Conservation (phyloP, 1,140 invertebrate species). For the Penaeus chinensis region DNA sequence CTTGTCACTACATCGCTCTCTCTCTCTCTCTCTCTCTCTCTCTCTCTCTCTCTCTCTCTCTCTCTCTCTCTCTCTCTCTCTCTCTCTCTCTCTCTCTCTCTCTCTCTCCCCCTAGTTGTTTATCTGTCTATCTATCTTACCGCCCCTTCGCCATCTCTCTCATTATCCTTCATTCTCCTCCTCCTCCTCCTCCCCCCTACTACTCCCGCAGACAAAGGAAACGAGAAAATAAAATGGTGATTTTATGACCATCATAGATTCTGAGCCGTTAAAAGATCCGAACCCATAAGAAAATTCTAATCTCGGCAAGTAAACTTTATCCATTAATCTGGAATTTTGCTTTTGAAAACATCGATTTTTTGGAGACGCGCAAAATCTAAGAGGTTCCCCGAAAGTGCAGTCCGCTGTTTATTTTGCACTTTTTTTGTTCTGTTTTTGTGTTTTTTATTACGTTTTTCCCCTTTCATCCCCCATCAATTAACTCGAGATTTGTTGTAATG, state of each 20-base stretch:
- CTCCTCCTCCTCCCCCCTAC: not conserved
- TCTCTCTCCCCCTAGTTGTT: constrained; percentile 13
- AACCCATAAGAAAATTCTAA: constrained; percentile 45
- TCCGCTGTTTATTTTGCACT: constrained; percentile 30
- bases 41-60: not conserved
- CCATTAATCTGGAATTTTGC: constrained; percentile 59
- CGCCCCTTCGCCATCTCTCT: not conserved
- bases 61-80: not conserved
- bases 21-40: not conserved
- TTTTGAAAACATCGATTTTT: constrained; percentile 52
- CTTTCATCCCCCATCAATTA: no score
- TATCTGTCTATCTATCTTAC: not conserved
- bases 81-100: not conserved
- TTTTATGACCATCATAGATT: constrained; percentile 51
- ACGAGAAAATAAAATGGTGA: constrained; percentile 44
- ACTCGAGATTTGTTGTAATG: no score
- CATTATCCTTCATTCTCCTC: not conserved
- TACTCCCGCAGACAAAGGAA: constrained; percentile 40
- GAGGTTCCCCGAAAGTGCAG: constrained; percentile 25
- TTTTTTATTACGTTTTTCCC: no score
- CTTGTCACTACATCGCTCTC: not conserved
- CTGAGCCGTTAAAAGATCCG: constrained; percentile 36
- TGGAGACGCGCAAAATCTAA: not conserved
- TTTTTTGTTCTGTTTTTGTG: constrained; percentile 1
- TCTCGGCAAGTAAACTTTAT: constrained; percentile 52